Base-by-base conservation (phyloP, 1,140 invertebrate species). In the Brachionus manjavacas region DNA sequence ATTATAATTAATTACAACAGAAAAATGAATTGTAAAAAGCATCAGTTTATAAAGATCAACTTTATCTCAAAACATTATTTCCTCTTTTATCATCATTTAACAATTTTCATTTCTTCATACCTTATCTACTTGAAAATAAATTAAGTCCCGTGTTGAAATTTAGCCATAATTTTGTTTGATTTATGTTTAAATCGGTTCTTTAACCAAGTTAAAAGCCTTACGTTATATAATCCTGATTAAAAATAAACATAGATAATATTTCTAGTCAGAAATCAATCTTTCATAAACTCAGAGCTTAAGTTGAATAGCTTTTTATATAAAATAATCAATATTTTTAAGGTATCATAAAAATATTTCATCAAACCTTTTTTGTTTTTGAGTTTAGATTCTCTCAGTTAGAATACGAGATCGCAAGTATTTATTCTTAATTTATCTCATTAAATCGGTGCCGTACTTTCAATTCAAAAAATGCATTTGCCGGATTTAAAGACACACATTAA, bases 301-400 rank as follows among this genome's bases (percentile, higher is more conserved):
- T 60, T 60, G 8, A 23, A 60, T 60, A 60, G 52, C 52, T 60
- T 60, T 23, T 20, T 60, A 60, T 20, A 60, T 60, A 20, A 25
- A 25, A 60, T 60, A 60, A 60, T 60, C 52, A 60, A 20, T 60
- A 60, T 60, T 20, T 60, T 60, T 60, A 20, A 25, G 43, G 20
- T 60, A 60, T 60, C 52, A 60, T 60, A 60, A 60, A 60, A 55
- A 60, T 60, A 60, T 60, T 60, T 60, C 52, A 60, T 60, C 52
- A 60, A 60, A 20, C 52, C 52, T 23, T 60, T n/a, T 60, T 60
- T 16, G 16, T 60, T 60, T 60, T 60, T 20, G 52, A 60, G 20
- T 35, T 35, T 60, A 23, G 20, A 60, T 60, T 20, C 20, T 60
- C 20, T 9, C 9, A 60, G 52, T 20, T 60, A 60, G 52, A 60